These are phyloP conservation scores for Vanessa tameamea DNA, from an alignment of 1,140 invertebrate genomes.

Conservation along the genomic window DNA sequence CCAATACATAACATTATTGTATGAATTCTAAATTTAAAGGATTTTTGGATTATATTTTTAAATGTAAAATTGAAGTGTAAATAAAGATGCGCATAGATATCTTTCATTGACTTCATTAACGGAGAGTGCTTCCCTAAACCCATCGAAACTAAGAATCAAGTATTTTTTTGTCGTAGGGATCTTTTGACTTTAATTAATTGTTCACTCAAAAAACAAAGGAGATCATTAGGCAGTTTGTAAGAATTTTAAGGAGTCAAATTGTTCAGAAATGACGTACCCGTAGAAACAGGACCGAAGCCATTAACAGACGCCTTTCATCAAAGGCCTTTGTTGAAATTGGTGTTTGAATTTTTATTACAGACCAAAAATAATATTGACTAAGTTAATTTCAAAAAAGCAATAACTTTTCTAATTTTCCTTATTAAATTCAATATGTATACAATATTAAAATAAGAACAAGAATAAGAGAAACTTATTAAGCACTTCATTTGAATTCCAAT, in stretches of 20 bases:
- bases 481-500: not conserved
- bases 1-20: no score
- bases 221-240: conserved; percentile 30
- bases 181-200: conserved; percentile 24
- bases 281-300: conserved; percentile 22
- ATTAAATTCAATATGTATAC: no score
- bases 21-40: no score
- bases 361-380: not conserved
- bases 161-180: not conserved
- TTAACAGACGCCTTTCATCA: conserved; percentile 21
- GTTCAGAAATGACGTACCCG: conserved; percentile 25
- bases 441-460: no score
- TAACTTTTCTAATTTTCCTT: no score
- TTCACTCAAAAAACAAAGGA: conserved; percentile 29
- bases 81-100: no score
- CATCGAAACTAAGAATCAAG: not conserved
- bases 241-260: conserved; percentile 35
- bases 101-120: no score
- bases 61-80: no score
- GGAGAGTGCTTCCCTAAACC: not conserved
- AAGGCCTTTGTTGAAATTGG: conserved; percentile 23
- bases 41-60: no score
- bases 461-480: no score
- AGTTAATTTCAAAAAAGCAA: not conserved
- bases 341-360: conserved; percentile 18